Evolutionary conservation across 2,113 vertebrate species (phyloP).

Genomic region (Crocuta crocuta): DNA sequence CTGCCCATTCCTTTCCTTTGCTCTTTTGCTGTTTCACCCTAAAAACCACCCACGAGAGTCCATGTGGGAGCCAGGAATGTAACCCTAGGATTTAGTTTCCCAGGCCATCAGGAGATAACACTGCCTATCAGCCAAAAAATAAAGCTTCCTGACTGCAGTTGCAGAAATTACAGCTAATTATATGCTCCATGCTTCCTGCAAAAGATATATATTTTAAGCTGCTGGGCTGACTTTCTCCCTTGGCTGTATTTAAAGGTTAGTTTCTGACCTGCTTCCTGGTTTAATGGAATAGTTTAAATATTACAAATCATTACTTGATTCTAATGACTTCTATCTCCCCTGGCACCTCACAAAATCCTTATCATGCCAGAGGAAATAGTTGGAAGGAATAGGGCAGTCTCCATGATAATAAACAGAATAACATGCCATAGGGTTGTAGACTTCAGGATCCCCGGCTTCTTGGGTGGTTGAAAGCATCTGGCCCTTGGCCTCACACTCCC

Average conservation of each 20-base stretch:
- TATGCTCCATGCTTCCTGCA: constrained; percentile 76
- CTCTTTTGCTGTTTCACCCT: background rate
- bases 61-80: constrained; percentile 45
- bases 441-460: constrained; percentile 66
- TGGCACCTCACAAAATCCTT: constrained; percentile 79
- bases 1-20: background rate
- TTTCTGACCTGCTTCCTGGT: constrained; percentile 81
- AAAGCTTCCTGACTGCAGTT: constrained; percentile 77
- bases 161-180: constrained; percentile 83
- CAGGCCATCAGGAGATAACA: constrained; percentile 75
- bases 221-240: constrained; percentile 81
- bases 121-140: constrained; percentile 76
- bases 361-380: constrained; percentile 75
- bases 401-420: constrained; percentile 75
- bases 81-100: constrained; percentile 67
- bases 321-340: constrained; percentile 82
- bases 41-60: constrained; percentile 68
- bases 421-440: constrained; percentile 50
- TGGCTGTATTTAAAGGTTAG: constrained; percentile 83
- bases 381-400: constrained; percentile 69
- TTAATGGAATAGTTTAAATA: constrained; percentile 84
- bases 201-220: constrained; percentile 83
- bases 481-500: constrained; percentile 47
- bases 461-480: constrained; percentile 72
- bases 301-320: constrained; percentile 83